Evolutionary conservation across 1,140 invertebrate genomes (phyloP).

Genomic region (Bombus haemorrhoidalis): DNA sequence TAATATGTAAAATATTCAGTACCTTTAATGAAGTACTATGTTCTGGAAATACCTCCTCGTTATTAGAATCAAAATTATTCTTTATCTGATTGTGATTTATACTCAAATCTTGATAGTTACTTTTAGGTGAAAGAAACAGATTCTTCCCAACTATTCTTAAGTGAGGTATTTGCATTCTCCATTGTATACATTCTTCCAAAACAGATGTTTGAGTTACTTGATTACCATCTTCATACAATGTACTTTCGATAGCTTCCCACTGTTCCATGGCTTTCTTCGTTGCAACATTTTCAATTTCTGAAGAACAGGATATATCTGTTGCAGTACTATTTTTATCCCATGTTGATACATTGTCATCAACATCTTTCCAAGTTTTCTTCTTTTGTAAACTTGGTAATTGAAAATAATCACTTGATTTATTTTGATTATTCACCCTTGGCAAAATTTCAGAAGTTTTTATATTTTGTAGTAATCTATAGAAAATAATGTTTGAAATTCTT

Average conservation of each 20-base stretch:
- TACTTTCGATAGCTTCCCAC: conserved; percentile 75
- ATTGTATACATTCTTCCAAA: conserved; percentile 77
- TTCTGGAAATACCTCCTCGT: conserved; percentile 16
- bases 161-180: conserved; percentile 76
- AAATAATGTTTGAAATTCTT: background rate
- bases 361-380: conserved; percentile 42
- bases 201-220: conserved; percentile 44
- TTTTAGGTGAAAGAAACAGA: conserved; percentile 37
- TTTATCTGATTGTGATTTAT: background rate
- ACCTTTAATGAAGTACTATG: conserved; percentile 38
- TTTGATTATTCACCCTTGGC: conserved; percentile 2
- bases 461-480: conserved; percentile 42
- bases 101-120: background rate
- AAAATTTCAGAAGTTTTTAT: conserved; percentile 45
- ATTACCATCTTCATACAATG: conserved; percentile 73
- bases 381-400: conserved; percentile 55
- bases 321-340: conserved; percentile 65
- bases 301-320: conserved; percentile 72
- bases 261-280: conserved; percentile 73
- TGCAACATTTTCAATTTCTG: conserved; percentile 73
- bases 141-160: conserved; percentile 73
- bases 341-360: conserved; percentile 41
- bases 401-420: conserved; percentile 28
- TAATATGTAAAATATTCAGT: background rate
- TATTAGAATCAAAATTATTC: background rate